Percentiles rank a stretch among this genome's conserved stretches.
Conservation (phyloP, 2,888 invertebrate species). For the Drosophila demipolita region DNA sequence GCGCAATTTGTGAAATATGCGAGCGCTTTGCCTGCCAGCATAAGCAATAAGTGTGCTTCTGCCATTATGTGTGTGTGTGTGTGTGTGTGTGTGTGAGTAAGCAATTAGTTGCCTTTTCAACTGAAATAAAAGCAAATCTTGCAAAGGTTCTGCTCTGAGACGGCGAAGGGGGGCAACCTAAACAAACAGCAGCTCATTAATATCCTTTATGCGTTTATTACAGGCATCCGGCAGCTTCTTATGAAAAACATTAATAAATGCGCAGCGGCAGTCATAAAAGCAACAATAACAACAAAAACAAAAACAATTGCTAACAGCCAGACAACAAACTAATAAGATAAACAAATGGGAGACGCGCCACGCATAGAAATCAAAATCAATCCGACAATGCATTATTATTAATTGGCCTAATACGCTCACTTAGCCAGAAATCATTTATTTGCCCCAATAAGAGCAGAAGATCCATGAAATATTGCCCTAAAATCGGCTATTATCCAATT, state of each 20-base stretch:
- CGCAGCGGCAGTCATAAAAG: constrained; percentile 26
- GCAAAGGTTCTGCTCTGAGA: constrained; percentile 34
- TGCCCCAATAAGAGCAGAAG: constrained; percentile 21
- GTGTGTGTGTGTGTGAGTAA: constrained; percentile 52
- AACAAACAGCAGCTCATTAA: constrained; percentile 76
- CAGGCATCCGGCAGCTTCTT: constrained; percentile 60
- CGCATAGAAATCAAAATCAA: constrained; percentile 62
- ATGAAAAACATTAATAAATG: constrained; percentile 71
- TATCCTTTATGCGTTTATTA: constrained; percentile 79
- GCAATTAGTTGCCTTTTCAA: constrained; percentile 78
- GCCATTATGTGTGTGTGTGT: constrained; percentile 7
- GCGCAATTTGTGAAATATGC: constrained; percentile 79
- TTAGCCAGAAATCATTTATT: constrained; percentile 43
- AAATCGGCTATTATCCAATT: neutral
- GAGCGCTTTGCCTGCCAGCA: constrained; percentile 59
- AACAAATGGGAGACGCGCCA: constrained; percentile 44
- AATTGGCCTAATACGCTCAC: constrained; percentile 67
- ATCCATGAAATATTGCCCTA: neutral
- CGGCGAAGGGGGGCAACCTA: neutral
- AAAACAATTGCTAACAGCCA: constrained; percentile 6
- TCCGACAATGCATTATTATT: constrained; percentile 62
- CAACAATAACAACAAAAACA: constrained; percentile 4
- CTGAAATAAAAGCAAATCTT: constrained; percentile 74
- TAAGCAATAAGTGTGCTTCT: constrained; percentile 66
- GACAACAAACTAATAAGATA: constrained; percentile 58